These are phyloP conservation scores for Drosophila tanythrix DNA, from an alignment of 2,888 invertebrate genomes.

Conservation along the genomic window DNA sequence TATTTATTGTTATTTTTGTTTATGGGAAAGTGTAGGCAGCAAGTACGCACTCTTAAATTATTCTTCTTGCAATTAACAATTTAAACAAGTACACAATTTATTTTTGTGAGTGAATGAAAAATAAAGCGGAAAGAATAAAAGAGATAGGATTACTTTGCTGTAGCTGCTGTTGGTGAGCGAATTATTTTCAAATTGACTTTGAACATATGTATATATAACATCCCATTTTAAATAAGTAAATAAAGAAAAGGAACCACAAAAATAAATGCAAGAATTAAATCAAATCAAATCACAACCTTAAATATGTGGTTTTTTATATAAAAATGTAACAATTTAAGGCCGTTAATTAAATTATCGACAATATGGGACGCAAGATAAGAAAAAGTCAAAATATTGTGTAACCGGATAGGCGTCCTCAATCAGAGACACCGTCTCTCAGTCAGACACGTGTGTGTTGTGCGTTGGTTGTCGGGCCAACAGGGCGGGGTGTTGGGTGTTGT, in stretches of 20 bases:
- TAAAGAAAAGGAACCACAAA: not conserved
- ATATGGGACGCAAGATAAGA: slow-evolving; percentile 54
- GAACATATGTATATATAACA: not conserved
- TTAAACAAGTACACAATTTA: not conserved
- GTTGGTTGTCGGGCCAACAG: slow-evolving; percentile 47
- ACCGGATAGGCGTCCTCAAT: slow-evolving; percentile 71
- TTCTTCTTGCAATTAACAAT: not conserved
- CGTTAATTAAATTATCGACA: slow-evolving; percentile 69
- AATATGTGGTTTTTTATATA: not conserved
- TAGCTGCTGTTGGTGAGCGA: not conserved
- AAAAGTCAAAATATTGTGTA: slow-evolving; percentile 83
- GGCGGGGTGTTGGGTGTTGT: slow-evolving; percentile 32
- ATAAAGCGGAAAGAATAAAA: too few species aligned
- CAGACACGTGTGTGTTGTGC: slow-evolving; percentile 58
- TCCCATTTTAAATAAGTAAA: not conserved
- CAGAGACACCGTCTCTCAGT: slow-evolving; percentile 46
- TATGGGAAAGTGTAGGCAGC: not conserved
- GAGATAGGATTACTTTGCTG: not conserved
- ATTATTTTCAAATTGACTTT: not conserved
- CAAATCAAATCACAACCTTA: not conserved
- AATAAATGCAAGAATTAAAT: not conserved
- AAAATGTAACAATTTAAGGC: slow-evolving; percentile 41
- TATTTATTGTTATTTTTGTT: not conserved
- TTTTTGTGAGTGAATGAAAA: too few species aligned
- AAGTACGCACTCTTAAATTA: not conserved